Percentiles rank a stretch among this genome's conserved stretches.
These are phyloP conservation scores for Caenorhabditis japonica DNA, from an alignment of 2,888 invertebrate species.

Conservation along the genomic window DNA sequence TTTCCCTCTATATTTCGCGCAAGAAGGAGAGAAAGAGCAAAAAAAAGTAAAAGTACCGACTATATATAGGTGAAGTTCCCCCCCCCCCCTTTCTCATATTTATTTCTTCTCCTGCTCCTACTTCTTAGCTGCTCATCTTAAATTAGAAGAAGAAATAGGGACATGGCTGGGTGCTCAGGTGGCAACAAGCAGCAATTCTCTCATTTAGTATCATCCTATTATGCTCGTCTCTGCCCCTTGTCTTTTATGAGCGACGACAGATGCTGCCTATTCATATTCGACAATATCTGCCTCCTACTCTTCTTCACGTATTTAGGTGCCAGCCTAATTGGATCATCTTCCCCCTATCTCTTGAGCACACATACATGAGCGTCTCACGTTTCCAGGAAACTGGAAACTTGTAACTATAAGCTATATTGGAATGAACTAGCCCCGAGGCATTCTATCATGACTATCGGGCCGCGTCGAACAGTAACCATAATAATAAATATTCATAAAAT, in stretches of 20 bases:
- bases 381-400: slow-evolving; percentile 10
- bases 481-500: slow-evolving; percentile 49
- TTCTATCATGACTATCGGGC: neutral
- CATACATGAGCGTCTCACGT: slow-evolving; percentile 9
- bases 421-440: neutral
- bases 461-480: slow-evolving; percentile 8
- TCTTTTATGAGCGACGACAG: slow-evolving; percentile 54
- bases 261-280: slow-evolving; percentile 52
- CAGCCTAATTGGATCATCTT: slow-evolving; percentile 44
- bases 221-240: slow-evolving; percentile 20
- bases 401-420: no score
- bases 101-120: neutral
- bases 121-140: neutral
- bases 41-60: no score
- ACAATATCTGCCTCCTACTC: slow-evolving; percentile 35
- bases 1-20: slow-evolving; percentile 2
- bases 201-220: slow-evolving; percentile 51
- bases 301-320: slow-evolving; percentile 34
- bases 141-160: no score
- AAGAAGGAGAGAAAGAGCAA: no score
- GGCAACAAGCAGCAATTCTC: slow-evolving; percentile 45
- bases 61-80: no score
- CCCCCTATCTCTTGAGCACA: slow-evolving; percentile 4
- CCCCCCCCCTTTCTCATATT: neutral
- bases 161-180: slow-evolving; percentile 42